These are phyloP conservation scores for Megaceryle maxima DNA, from an alignment of 2,113 vertebrate species.

Conservation along the genomic window DNA sequence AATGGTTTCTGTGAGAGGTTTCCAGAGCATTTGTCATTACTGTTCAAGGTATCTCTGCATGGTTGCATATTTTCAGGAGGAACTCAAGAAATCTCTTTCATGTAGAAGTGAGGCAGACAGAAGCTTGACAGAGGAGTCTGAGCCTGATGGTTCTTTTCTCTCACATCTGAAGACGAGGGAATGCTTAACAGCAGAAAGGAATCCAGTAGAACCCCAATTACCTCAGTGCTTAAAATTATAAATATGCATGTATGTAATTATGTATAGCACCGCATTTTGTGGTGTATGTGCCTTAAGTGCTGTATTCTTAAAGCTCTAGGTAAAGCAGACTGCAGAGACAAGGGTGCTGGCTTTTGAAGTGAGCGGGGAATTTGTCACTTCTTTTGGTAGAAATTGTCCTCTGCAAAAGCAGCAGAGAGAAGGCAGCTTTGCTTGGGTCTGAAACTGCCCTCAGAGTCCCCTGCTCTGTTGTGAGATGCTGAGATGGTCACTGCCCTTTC, in stretches of 20 bases:
- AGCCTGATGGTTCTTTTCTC: not conserved
- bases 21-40: not conserved
- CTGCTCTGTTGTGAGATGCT: fast-evolving
- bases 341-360: not conserved
- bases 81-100: conserved; percentile 46
- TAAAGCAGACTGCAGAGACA: not conserved
- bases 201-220: not conserved
- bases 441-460: not conserved
- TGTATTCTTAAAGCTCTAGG: not conserved
- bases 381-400: not conserved
- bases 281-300: not conserved
- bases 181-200: not conserved
- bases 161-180: not conserved
- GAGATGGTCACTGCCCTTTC: not conserved
- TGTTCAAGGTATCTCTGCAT: not conserved
- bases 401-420: not conserved
- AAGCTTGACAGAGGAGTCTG: not conserved
- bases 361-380: fast-evolving
- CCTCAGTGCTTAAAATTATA: not conserved
- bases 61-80: conserved; percentile 6
- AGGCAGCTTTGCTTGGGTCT: not conserved
- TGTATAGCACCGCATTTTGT: not conserved
- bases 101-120: conserved; percentile 14
- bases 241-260: not conserved
- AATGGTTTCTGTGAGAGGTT: not conserved